Conservation (phyloP, 2,113 vertebrate species). For the Agapornis roseicollis region DNA sequence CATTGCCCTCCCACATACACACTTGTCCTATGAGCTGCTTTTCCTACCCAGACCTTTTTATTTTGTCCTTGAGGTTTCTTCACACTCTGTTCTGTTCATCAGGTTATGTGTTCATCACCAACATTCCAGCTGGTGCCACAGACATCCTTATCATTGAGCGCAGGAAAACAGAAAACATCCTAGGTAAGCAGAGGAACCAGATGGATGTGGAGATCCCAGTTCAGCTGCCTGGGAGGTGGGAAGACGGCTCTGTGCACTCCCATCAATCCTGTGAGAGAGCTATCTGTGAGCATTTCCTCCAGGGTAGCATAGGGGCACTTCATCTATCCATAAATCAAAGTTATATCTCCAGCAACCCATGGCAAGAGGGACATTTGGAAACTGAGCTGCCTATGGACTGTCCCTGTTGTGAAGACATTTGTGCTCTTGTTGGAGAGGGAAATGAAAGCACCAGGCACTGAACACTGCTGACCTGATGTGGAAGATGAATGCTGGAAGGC, state of each 20-base stretch:
- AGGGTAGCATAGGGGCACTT: neutral
- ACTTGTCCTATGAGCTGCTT: neutral
- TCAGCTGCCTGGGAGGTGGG: neutral
- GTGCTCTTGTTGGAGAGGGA: neutral
- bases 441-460: neutral
- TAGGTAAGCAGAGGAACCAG: slow-evolving; percentile 72
- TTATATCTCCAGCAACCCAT: neutral
- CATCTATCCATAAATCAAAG: neutral
- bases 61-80: neutral
- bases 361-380: neutral
- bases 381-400: neutral
- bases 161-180: slow-evolving; percentile 87
- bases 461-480: neutral
- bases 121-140: slow-evolving; percentile 83
- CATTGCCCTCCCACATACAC: neutral
- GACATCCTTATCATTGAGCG: slow-evolving; percentile 91
- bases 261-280: neutral
- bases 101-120: slow-evolving; percentile 88
- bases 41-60: neutral
- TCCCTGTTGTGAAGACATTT: neutral
- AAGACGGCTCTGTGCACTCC: neutral
- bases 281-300: neutral
- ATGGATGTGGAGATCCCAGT: neutral
- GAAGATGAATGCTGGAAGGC: neutral
- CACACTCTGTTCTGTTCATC: neutral